A percentile compares a stretch with the other conserved stretches of the same genome.
Evolutionary conservation across 2,797 vertebrate genomes (phyloP).

Genomic region (Halcyon chelicuti): DNA sequence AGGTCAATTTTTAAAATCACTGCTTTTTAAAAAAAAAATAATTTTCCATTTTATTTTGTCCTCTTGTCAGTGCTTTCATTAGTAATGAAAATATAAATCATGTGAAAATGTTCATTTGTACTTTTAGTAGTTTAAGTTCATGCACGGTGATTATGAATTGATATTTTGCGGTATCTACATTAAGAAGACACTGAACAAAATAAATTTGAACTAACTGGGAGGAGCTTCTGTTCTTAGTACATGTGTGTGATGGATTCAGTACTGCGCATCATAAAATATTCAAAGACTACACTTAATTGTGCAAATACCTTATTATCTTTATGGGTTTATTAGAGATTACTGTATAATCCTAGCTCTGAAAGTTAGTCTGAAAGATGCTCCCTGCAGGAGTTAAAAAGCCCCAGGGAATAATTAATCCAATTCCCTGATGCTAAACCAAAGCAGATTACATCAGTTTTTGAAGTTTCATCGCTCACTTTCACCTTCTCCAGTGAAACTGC

Average conservation of each 20-base stretch:
- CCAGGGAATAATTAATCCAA: slow-evolving; percentile 24
- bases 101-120: slow-evolving; percentile 64
- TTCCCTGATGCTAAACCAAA: background rate
- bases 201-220: slow-evolving; percentile 60
- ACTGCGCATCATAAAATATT: slow-evolving; percentile 40
- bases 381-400: slow-evolving; percentile 1
- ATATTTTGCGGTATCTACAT: slow-evolving; percentile 61
- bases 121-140: slow-evolving; percentile 65
- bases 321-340: background rate
- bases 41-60: slow-evolving; percentile 26
- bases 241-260: slow-evolving; percentile 33
- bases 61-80: slow-evolving; percentile 2
- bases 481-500: background rate
- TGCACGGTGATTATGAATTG: slow-evolving; percentile 56
- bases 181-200: slow-evolving; percentile 60
- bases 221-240: slow-evolving; percentile 60
- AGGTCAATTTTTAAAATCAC: slow-evolving; percentile 67
- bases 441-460: background rate
- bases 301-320: slow-evolving; percentile 44
- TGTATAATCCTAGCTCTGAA: slow-evolving; percentile 23
- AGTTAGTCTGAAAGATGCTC: slow-evolving; percentile 28
- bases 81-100: slow-evolving; percentile 70
- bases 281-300: slow-evolving; percentile 28
- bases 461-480: background rate
- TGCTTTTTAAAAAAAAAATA: slow-evolving; percentile 17